Base-by-base conservation (phyloP, 2,888 invertebrate genomes). In the Uropetala carovei region DNA sequence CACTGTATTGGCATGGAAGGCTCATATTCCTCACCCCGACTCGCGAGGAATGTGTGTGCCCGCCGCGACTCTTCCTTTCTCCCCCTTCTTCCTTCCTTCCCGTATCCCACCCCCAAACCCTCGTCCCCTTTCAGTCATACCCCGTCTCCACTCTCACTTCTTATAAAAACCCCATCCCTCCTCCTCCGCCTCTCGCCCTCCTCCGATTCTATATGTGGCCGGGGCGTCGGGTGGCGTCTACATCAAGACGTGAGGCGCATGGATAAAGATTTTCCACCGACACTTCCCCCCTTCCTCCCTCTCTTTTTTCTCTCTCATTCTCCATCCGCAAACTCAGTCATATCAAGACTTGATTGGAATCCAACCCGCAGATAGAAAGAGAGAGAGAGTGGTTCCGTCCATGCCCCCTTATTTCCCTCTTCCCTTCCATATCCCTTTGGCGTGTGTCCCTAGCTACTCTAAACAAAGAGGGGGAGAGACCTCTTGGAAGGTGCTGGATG, bases 321-420 rank as follows among this genome's bases (percentile, higher is more conserved):
- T n/a, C 56, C 64, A 7, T 10, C 64, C 64, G n/a, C 89, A 75
- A 75, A 75, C 75, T 22, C 75, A 75, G 75, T 89, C 89, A 89
- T 89, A 64, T n/a, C 89, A 43, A 64, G 64, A 43, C 89, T 89
- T 89, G 89, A 89, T 89, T 89, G 89, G 89, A 89, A 89, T 89
- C 68, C 64, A 89, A 22, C 89, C 85, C 60, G 30, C 59, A 59
- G 89, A 89, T 43, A 89, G 64, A 60, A 43, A 89, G 86, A 60
- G 43, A 43, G 43, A 18, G 9, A 9, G 57, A n/a, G 56, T 43
- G 57, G 86, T 60, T 18, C 18, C 60, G 89, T 43, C 57, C 13
- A n/a, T 83, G 83, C n/a, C 43, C 64, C n/a, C 64, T 43, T 68
- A 68, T 64, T 75, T 64, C 89, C 89, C 59, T 86, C 86, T 27